These are phyloP conservation scores for Lepidurus apus DNA, from an alignment of 1,140 invertebrate genomes.

Conservation along the genomic window DNA sequence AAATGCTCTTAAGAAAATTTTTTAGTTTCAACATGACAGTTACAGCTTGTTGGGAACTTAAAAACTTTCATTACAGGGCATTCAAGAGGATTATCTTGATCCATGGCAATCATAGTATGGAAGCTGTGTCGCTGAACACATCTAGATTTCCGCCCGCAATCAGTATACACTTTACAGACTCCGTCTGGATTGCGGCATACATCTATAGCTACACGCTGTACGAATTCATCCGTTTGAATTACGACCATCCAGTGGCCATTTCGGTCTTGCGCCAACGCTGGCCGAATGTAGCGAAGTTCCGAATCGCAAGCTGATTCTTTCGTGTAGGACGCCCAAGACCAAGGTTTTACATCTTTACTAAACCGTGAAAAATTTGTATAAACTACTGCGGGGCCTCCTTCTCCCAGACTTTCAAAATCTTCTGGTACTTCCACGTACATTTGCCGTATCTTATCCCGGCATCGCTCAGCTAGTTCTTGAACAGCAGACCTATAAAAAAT, in stretches of 20 bases:
- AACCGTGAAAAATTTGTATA: background rate
- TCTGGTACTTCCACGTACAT: conserved; percentile 41
- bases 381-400: conserved; percentile 27
- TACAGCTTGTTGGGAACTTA: conserved; percentile 40
- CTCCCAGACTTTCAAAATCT: conserved; percentile 38
- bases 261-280: conserved; percentile 38
- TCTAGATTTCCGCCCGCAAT: conserved; percentile 38
- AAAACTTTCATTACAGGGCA: conserved; percentile 40
- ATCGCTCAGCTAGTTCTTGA: conserved; percentile 36
- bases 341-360: conserved; percentile 26
- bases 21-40: conserved; percentile 38
- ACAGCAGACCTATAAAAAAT: conserved; percentile 34
- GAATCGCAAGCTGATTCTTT: conserved; percentile 39
- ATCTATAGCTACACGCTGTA: conserved; percentile 40
- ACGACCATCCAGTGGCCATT: conserved; percentile 39
- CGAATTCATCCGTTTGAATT: conserved; percentile 37
- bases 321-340: conserved; percentile 38
- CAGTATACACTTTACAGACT: conserved; percentile 37
- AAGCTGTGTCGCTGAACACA: conserved; percentile 40
- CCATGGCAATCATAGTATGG: conserved; percentile 39
- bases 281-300: conserved; percentile 37
- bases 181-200: conserved; percentile 39
- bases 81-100: conserved; percentile 35
- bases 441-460: conserved; percentile 34
- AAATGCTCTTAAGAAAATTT: background rate